A percentile compares a stretch with the other conserved stretches of the same genome.
Evolutionary conservation across 2,797 vertebrate species (phyloP).

Genomic region (Microcaecilia unicolor): DNA sequence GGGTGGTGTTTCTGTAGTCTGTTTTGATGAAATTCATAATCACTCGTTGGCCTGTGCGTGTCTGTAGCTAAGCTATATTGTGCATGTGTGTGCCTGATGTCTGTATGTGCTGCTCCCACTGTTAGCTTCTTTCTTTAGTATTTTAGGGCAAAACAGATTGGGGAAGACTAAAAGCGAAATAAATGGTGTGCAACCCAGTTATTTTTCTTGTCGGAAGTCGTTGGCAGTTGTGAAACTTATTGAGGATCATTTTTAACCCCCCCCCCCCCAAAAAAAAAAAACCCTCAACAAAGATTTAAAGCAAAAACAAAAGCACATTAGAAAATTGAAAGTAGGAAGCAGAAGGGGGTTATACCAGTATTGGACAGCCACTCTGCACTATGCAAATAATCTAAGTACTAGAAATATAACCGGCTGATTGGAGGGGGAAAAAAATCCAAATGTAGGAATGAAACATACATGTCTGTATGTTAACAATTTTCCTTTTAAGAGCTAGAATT

Average conservation of each 20-base stretch:
- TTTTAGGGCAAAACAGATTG: no score
- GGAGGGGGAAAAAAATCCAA: constrained; percentile 45
- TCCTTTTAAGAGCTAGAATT: constrained; percentile 56
- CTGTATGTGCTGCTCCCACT: background rate
- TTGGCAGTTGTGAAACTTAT: constrained; percentile 34
- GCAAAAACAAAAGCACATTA: constrained; percentile 16
- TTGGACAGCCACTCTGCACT: constrained; percentile 7
- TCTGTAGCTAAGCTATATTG: no score
- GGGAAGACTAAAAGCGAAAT: no score
- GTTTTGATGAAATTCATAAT: no score
- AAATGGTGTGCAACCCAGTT: constrained; percentile 34
- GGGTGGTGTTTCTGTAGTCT: no score
- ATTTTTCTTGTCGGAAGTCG: constrained; percentile 38
- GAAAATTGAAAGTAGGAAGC: no score
- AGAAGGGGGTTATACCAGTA: no score
- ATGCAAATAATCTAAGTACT: constrained; percentile 6
- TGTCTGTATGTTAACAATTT: constrained; percentile 46
- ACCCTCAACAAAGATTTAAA: constrained; percentile 18
- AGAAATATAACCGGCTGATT: constrained; percentile 38
- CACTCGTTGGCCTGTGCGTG: no score
- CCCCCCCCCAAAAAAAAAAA: no score
- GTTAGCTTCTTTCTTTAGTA: constrained; percentile 8
- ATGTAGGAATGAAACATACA: constrained; percentile 38
- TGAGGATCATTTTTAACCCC: constrained; percentile 28
- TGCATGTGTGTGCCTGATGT: background rate